Percentiles rank a stretch among this genome's conserved stretches.
phyloP scores from a whole-genome alignment of 1,140 invertebrate species.

The Arctopsyche grandis region DNA sequence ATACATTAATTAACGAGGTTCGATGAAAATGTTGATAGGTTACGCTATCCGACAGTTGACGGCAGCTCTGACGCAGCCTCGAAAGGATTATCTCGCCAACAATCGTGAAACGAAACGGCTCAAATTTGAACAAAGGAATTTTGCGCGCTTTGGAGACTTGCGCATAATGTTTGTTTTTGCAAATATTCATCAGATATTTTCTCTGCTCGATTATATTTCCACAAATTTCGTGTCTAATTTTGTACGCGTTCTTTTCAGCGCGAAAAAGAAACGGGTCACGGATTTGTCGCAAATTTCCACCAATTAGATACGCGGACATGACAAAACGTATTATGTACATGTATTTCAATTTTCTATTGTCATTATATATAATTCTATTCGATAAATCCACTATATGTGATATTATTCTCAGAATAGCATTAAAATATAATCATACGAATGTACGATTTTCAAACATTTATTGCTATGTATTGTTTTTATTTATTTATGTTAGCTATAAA shows the following conservation, averaged over 20 bases:
- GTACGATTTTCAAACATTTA: no score
- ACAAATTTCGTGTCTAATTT: slow-evolving; percentile 16
- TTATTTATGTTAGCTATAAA: no score
- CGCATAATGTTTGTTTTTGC: slow-evolving; percentile 30
- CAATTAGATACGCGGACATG: neutral
- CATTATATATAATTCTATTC: no score
- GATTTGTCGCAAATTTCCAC: slow-evolving; percentile 17
- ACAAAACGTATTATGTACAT: neutral
- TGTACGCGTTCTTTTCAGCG: slow-evolving; percentile 3
- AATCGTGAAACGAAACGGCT: slow-evolving; percentile 41
- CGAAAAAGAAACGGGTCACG: slow-evolving; percentile 11
- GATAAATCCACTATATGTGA: no score
- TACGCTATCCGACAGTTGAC: no score
- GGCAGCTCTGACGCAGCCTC: neutral
- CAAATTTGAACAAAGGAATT: slow-evolving; percentile 35
- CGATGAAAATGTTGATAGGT: no score
- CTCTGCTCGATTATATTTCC: slow-evolving; percentile 37
- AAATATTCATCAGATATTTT: slow-evolving; percentile 32
- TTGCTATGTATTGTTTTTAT: no score
- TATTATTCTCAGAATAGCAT: no score
- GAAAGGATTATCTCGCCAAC: slow-evolving; percentile 40
- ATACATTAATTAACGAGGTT: no score
- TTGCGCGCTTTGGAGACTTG: slow-evolving; percentile 15
- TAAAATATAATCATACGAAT: no score
- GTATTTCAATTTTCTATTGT: neutral